Evolutionary conservation across 2,797 vertebrate species (phyloP).

Genomic region (Anolis apletophallus): DNA sequence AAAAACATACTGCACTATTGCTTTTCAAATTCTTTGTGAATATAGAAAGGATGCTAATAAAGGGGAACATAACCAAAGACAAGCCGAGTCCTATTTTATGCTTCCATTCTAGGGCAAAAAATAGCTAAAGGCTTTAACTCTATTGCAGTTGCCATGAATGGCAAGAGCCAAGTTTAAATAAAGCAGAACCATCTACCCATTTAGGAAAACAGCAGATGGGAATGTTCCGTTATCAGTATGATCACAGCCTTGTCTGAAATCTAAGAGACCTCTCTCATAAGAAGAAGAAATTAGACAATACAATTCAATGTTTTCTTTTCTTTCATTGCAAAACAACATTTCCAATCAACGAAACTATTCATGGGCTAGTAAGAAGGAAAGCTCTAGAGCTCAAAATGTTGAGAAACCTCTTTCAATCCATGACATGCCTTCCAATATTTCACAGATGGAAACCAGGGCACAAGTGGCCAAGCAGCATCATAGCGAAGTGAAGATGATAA

Average conservation of each 20-base stretch:
- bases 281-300: background rate
- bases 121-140: constrained; percentile 26
- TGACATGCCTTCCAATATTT: too few relatives aligned
- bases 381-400: background rate
- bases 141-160: constrained; percentile 48
- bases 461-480: too few relatives aligned
- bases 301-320: background rate
- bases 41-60: background rate
- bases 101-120: constrained; percentile 9
- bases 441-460: too few relatives aligned
- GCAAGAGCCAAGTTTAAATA: constrained; percentile 41
- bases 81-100: background rate
- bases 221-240: constrained; percentile 32
- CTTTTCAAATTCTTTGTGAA: background rate
- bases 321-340: background rate
- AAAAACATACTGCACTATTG: accelerated
- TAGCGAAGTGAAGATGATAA: too few relatives aligned
- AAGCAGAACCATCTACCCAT: constrained; percentile 50
- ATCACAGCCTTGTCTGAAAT: constrained; percentile 44
- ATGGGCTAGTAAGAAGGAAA: background rate
- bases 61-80: background rate
- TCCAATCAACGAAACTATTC: background rate
- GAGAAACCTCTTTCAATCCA: too few relatives aligned
- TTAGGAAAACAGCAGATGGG: constrained; percentile 63
- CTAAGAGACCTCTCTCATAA: constrained; percentile 30